These are phyloP conservation scores for Babylonia areolata DNA, from an alignment of 1,140 invertebrate species.

Conservation along the genomic window DNA sequence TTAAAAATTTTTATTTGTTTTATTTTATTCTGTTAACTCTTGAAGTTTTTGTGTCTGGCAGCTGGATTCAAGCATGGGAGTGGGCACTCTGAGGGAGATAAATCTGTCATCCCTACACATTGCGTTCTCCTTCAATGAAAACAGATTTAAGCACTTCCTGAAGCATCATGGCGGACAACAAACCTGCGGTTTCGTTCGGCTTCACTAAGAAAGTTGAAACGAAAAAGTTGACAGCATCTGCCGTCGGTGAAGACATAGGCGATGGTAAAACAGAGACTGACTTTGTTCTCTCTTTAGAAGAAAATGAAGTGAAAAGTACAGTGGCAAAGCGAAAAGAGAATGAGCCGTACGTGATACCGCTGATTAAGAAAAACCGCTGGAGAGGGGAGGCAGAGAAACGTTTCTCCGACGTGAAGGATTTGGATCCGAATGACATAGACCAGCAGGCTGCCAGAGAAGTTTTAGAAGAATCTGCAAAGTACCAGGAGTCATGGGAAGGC, in stretches of 20 bases:
- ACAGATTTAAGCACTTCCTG: not conserved
- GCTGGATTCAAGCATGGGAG: too few species aligned
- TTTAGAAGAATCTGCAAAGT: constrained; percentile 67
- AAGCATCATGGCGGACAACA: constrained; percentile 38
- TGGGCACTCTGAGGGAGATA: not conserved
- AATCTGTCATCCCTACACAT: not conserved
- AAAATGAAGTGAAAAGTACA: constrained; percentile 61
- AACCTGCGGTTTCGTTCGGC: constrained; percentile 59
- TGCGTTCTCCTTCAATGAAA: not conserved
- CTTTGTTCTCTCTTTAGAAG: constrained; percentile 63
- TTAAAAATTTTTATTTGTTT: too few species aligned
- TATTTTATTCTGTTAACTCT: too few species aligned
- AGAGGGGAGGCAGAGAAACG: constrained; percentile 46
- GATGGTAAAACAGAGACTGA: constrained; percentile 55
- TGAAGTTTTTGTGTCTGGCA: too few species aligned
- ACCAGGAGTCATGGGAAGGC: constrained; percentile 67
- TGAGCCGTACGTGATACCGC: constrained; percentile 76
- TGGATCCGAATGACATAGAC: constrained; percentile 54
- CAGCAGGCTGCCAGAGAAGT: constrained; percentile 73
- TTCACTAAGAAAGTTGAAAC: constrained; percentile 66
- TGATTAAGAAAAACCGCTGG: constrained; percentile 73
- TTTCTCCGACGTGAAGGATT: constrained; percentile 6
- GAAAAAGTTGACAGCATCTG: constrained; percentile 57
- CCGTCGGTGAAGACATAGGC: constrained; percentile 48
- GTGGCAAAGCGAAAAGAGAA: constrained; percentile 65